phyloP scores from a whole-genome alignment of 2,888 invertebrate species.

The Clistopyga incitator region DNA sequence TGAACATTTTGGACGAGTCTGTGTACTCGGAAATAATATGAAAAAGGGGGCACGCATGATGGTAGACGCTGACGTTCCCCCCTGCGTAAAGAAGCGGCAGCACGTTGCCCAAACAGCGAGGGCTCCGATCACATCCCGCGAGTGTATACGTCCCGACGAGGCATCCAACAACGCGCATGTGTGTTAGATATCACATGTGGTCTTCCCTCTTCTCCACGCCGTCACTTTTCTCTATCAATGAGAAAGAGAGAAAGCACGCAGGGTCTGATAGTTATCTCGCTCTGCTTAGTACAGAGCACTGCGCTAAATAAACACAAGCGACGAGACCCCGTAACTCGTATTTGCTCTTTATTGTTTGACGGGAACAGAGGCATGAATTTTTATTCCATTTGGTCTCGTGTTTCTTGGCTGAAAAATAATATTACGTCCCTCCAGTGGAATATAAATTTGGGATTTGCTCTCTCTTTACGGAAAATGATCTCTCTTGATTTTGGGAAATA shows the following conservation, averaged over 20 bases:
- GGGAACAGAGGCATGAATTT: slow-evolving; percentile 15
- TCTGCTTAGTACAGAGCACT: slow-evolving; percentile 13
- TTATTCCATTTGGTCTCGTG: background rate
- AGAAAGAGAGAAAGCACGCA: slow-evolving; percentile 5
- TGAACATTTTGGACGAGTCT: slow-evolving; percentile 10
- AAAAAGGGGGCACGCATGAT: slow-evolving; percentile 40
- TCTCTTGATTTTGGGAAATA: no score
- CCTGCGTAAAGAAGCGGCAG: slow-evolving; percentile 15
- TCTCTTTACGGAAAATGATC: background rate
- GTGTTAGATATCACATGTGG: slow-evolving; percentile 65
- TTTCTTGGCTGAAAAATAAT: background rate
- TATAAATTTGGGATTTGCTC: background rate
- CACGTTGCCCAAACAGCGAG: slow-evolving; percentile 57
- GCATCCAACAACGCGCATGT: slow-evolving; percentile 57
- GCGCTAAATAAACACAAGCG: slow-evolving; percentile 66
- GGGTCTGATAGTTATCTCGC: slow-evolving; percentile 46
- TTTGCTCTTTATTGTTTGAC: slow-evolving; percentile 20
- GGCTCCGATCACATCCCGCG: slow-evolving; percentile 52
- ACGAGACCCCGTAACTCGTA: background rate
- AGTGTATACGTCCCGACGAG: slow-evolving; percentile 57
- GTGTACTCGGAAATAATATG: slow-evolving; percentile 45
- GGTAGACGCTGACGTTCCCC: no score
- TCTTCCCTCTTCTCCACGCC: slow-evolving; percentile 37
- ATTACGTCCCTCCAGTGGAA: background rate
- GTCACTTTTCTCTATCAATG: slow-evolving; percentile 56